Percentiles rank a stretch among this genome's conserved stretches.
Evolutionary conservation across 2,113 vertebrate species (phyloP).

Genomic region (Zosterops japonicus): DNA sequence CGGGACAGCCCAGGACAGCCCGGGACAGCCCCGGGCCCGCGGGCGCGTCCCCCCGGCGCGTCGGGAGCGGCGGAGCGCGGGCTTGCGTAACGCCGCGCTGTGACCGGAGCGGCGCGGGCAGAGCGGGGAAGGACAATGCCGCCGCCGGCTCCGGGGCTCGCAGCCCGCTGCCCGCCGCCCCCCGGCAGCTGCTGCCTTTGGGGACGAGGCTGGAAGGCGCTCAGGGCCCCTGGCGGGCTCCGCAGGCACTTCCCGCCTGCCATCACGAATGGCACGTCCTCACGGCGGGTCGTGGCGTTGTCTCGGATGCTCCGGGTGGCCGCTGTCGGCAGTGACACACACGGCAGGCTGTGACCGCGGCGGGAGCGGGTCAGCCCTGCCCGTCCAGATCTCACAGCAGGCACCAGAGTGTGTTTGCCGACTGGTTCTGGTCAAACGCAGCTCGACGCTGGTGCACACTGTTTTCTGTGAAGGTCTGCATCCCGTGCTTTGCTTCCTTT

Average conservation of each 20-base stretch:
- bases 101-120: not conserved
- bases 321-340: no score
- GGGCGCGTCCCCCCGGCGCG: not conserved
- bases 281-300: not conserved
- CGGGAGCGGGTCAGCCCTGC: not conserved
- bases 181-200: not conserved
- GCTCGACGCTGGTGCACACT: rapidly evolving
- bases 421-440: not conserved
- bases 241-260: not conserved
- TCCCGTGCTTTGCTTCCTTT: not conserved
- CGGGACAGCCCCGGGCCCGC: no score
- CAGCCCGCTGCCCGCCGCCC: not conserved
- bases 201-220: not conserved
- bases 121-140: not conserved
- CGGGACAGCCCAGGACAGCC: no score
- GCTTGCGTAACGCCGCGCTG: not conserved
- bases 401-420: not conserved
- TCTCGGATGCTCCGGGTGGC: not conserved
- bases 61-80: not conserved
- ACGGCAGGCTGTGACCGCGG: not conserved
- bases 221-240: not conserved
- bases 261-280: not conserved
- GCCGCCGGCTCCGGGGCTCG: not conserved
- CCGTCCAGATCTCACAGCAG: no score
- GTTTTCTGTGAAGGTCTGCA: rapidly evolving